Base-by-base conservation (phyloP, 37 sponge, comb jelly and placozoan species). In the Hexactinellida sp. region DNA sequence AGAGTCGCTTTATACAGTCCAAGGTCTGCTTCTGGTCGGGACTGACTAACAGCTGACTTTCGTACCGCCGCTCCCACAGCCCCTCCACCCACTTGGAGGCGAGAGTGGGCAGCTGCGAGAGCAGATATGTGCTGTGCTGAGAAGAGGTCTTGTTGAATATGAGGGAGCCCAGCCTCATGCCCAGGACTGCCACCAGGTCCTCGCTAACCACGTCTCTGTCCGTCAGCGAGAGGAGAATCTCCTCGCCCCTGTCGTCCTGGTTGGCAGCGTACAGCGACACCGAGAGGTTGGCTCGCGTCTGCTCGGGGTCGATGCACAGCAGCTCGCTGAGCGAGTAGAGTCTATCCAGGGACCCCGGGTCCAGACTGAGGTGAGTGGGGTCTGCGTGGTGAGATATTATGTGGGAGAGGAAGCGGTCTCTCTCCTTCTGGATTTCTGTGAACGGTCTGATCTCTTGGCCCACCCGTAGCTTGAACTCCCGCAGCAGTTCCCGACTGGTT, bases 181-280 rank as follows among this genome's bases (percentile, higher is more conserved):
- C 76, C 5, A 63, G 34, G 3, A 63, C 76, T 7, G 76, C 3
- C 32, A 63, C 76, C 34, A 63, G 76, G 34, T 63, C 76, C 76
- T 63, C 76, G 30, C 76, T 25, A 10, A 63, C 34, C 25, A 63
- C 76, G 34, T 63, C 76, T n/a, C 30, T 63, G 76, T 63, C 76
- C 5, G 76, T 25, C 5, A 63, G 76, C 5, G 76, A 21, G 76
- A 63, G 76, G 25, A 63, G 76, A 23, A 63, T 63, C 28, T 63
- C 76, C 76, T 63, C 76, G 3, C 76, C 76, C 34, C 76, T 63
- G 76, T 63, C 76, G 34, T 63, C 76, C 76, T 63, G 76, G 3
- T n/a, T n/a, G 34, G 76, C 25, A 7, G 76, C 76, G 76, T 63
- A 63, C 28, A 63, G 34, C 5, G 76, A 63, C 28, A 63, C 76